Conservation (phyloP, 2,888 invertebrate genomes). For the Cephus spinipes region DNA sequence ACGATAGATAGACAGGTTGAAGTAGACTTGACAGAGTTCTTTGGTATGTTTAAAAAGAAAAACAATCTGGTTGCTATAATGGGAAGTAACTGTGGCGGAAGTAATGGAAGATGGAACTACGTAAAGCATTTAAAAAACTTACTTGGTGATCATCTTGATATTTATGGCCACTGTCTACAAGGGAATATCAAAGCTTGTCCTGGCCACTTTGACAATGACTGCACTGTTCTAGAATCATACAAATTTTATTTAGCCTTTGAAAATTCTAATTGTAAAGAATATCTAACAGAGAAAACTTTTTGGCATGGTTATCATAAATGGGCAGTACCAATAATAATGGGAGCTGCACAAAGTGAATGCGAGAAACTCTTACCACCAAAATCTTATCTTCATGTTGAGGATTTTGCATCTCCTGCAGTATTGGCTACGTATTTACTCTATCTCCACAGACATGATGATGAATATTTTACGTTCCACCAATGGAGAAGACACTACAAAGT, state of each 20-base stretch:
- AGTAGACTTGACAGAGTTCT: constrained; percentile 42
- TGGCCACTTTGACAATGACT: constrained; percentile 74
- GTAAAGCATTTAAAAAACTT: constrained; percentile 71
- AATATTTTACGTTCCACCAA: constrained; percentile 68
- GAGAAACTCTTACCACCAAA: constrained; percentile 71
- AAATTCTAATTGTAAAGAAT: constrained; percentile 77
- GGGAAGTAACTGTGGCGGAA: constrained; percentile 72
- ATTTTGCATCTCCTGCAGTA: constrained; percentile 68
- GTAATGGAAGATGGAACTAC: constrained; percentile 69
- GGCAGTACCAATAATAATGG: constrained; percentile 76
- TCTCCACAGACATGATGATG: constrained; percentile 65
- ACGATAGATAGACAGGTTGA: constrained; percentile 48
- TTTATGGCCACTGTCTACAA: constrained; percentile 69
- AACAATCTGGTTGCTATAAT: constrained; percentile 69
- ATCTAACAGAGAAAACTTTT: constrained; percentile 79
- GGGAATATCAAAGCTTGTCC: constrained; percentile 72
- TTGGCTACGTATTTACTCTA: constrained; percentile 70
- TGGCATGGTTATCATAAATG: constrained; percentile 75
- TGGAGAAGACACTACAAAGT: constrained; percentile 74
- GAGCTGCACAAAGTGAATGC: constrained; percentile 68
- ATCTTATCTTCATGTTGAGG: constrained; percentile 74
- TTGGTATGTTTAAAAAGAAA: constrained; percentile 63
- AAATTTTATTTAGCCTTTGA: constrained; percentile 79
- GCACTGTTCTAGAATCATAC: constrained; percentile 70
- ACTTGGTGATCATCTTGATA: constrained; percentile 69